phyloP scores from a whole-genome alignment of 2,113 vertebrate species.

The Marcusenius ussheri region DNA sequence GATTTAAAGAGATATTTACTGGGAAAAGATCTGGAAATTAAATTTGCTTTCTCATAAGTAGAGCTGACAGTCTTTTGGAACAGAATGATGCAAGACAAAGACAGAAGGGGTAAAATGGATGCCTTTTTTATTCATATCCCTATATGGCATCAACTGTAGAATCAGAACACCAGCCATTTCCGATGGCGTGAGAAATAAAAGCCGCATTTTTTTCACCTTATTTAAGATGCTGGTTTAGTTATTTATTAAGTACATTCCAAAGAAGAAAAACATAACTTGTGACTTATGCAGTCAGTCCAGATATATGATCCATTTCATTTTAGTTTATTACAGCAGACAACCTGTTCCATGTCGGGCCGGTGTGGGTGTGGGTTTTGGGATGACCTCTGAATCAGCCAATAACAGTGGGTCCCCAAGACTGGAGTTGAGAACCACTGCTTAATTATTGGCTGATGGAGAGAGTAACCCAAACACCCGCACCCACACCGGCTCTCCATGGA shows the following conservation, averaged over 20 bases:
- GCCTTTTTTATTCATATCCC: not conserved
- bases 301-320: not conserved
- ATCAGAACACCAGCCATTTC: conserved; percentile 11
- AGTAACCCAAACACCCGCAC: no score
- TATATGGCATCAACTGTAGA: conserved; percentile 11
- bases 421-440: no score
- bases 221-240: conserved; percentile 10
- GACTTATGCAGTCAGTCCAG: not conserved
- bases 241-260: conserved; percentile 18
- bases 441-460: no score
- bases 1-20: conserved; percentile 19
- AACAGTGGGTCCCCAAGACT: no score
- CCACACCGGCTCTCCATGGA: no score
- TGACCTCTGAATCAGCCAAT: no score
- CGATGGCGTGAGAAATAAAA: not conserved
- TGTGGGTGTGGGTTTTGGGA: no score
- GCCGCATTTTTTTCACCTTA: conserved; percentile 11
- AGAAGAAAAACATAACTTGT: not conserved
- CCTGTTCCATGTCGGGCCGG: no score
- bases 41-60: conserved; percentile 8
- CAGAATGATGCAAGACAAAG: conserved; percentile 4
- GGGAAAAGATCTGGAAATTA: conserved; percentile 17
- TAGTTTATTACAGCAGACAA: not conserved
- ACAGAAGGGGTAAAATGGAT: not conserved
- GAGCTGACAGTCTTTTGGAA: conserved; percentile 12